These are phyloP conservation scores for Todiramphus chloris DNA, from an alignment of 2,113 vertebrate genomes.

Conservation along the genomic window DNA sequence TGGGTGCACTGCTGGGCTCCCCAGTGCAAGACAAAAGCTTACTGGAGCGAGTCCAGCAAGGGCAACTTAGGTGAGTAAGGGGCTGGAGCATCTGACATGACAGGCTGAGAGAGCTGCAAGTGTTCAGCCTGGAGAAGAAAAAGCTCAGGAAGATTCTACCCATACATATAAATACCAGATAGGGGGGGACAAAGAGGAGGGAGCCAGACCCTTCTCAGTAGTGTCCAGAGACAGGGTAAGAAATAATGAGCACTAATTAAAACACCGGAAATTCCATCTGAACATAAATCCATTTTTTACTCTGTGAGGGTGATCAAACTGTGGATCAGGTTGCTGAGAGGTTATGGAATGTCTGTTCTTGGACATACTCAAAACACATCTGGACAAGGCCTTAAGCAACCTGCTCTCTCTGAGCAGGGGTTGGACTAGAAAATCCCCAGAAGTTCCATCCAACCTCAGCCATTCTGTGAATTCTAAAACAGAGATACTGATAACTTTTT, in stretches of 20 bases:
- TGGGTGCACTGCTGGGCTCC: neutral
- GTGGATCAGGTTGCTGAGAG: neutral
- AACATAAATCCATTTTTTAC: neutral
- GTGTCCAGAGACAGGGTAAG: neutral
- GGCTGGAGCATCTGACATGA: neutral
- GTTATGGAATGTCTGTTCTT: neutral
- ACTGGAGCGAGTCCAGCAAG: neutral
- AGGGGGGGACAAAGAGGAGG: neutral
- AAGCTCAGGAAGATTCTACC: neutral
- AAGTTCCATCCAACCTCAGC: neutral
- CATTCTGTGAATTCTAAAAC: neutral
- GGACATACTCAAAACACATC: neutral
- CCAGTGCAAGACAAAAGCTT: neutral
- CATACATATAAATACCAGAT: neutral
- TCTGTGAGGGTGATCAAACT: neutral
- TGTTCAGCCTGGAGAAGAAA: neutral
- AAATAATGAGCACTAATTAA: neutral
- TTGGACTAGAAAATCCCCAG: neutral
- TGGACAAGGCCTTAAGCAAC: neutral
- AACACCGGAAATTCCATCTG: neutral
- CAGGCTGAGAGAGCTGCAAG: neutral
- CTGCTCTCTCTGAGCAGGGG: neutral
- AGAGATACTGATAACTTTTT: neutral
- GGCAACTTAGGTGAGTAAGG: neutral
- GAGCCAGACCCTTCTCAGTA: neutral